Evolutionary conservation across 1,140 invertebrate genomes (phyloP).

Genomic region (Drosophila ohnishii): DNA sequence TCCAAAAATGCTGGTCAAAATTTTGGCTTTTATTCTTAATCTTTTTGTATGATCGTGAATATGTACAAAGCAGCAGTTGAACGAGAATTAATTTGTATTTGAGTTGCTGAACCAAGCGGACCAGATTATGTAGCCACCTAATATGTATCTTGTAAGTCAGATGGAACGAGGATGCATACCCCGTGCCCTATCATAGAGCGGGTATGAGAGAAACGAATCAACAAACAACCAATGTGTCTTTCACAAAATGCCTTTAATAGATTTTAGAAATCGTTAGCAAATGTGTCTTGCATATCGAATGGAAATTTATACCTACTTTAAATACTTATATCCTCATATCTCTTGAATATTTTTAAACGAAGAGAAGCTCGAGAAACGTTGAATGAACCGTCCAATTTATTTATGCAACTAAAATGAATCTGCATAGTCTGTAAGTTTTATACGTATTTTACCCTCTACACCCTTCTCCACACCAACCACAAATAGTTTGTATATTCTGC

Average conservation of each 20-base stretch:
- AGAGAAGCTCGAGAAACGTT: constrained; percentile 34
- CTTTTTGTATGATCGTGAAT: constrained; percentile 34
- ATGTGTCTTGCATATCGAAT: constrained; percentile 45
- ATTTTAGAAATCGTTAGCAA: constrained; percentile 77
- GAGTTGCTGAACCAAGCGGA: constrained; percentile 40
- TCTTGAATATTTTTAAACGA: constrained; percentile 34
- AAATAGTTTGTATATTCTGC: constrained; percentile 36
- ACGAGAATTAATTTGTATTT: constrained; percentile 29
- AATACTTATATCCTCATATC: constrained; percentile 2
- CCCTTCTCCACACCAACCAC: constrained; percentile 18
- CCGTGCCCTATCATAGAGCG: constrained; percentile 57
- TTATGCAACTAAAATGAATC: constrained; percentile 67
- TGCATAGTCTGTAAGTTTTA: constrained; percentile 69
- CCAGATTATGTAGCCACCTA: constrained; percentile 33
- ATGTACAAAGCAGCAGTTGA: constrained; percentile 63
- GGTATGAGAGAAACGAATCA: constrained; percentile 29
- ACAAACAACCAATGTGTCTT: constrained; percentile 65
- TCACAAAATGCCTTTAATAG: constrained; percentile 80
- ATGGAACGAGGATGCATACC: constrained; percentile 12
- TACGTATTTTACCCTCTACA: constrained; percentile 39
- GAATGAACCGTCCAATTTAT: constrained; percentile 57
- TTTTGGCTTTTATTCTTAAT: constrained; percentile 44
- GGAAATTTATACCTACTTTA: constrained; percentile 29
- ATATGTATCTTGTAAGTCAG: constrained; percentile 39
- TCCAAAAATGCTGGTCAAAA: constrained; percentile 60